These are phyloP conservation scores for Xestobium rufovillosum DNA, from an alignment of 2,888 invertebrate species.

Conservation along the genomic window DNA sequence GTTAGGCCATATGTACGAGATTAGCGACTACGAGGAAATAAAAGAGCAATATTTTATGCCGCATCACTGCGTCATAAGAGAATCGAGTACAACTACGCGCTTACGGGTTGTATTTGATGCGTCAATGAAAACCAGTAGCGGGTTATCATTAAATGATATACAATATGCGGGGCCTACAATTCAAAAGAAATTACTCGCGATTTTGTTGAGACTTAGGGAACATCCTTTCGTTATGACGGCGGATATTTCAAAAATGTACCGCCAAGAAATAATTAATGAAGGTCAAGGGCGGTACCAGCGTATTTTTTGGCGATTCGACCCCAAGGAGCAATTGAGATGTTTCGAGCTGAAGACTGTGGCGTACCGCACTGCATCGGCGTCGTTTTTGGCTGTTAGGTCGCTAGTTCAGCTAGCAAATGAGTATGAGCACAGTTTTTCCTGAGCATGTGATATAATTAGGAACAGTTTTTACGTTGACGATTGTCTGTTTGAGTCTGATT, in stretches of 20 bases:
- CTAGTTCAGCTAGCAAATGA: constrained; percentile 8
- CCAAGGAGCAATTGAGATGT: constrained; percentile 9
- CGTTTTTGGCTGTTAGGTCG: constrained; percentile 14
- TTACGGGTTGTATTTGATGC: constrained; percentile 20
- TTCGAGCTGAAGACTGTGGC: constrained; percentile 20
- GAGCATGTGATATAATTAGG: constrained; percentile 3
- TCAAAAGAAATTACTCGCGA: constrained; percentile 16
- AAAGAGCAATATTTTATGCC: constrained; percentile 14
- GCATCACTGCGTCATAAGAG: constrained; percentile 19
- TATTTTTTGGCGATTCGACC: constrained; percentile 13
- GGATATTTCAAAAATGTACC: constrained; percentile 19
- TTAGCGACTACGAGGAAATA: constrained; percentile 6
- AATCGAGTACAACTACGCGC: constrained; percentile 16
- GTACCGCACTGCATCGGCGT: constrained; percentile 23
- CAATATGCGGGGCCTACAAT: constrained; percentile 16
- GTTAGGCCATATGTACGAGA: constrained; percentile 18
- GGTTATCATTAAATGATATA: constrained; percentile 18
- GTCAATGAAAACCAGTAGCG: constrained; percentile 12
- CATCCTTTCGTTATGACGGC: constrained; percentile 13
- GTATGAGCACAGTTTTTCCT: constrained; percentile 6
- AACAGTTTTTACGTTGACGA: constrained; percentile 3
- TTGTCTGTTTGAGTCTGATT: not conserved
- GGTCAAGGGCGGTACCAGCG: constrained; percentile 11
- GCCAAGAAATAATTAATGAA: constrained; percentile 12
- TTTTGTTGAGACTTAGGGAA: constrained; percentile 11